Evolutionary conservation across 2,797 vertebrate genomes (phyloP).

Genomic region (Melanotaenia parkinsoni): DNA sequence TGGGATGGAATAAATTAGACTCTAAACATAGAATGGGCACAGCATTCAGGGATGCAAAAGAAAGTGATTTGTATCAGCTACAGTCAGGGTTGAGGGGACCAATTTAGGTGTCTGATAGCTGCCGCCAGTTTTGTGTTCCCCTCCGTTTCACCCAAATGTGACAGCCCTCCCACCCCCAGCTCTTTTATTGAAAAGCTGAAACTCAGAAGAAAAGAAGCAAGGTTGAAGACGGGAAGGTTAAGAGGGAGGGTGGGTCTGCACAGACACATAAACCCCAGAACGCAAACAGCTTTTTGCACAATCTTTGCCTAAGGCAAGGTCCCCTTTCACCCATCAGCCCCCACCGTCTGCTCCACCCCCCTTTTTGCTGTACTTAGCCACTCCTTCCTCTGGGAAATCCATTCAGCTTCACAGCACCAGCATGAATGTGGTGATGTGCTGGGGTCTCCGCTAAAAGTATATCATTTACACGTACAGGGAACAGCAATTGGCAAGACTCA

Average conservation of each 20-base stretch:
- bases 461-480: slow-evolving; percentile 73
- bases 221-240: slow-evolving; percentile 32
- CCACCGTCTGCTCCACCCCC: slow-evolving; percentile 6
- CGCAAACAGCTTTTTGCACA: slow-evolving; percentile 56
- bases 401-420: slow-evolving; percentile 45
- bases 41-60: slow-evolving; percentile 22
- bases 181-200: slow-evolving; percentile 51
- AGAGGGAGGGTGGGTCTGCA: slow-evolving; percentile 36
- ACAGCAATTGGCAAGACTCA: slow-evolving; percentile 27
- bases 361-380: slow-evolving; percentile 54
- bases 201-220: slow-evolving; percentile 44
- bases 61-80: slow-evolving; percentile 51
- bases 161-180: slow-evolving; percentile 21
- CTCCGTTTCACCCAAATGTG: slow-evolving; percentile 58
- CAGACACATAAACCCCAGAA: slow-evolving; percentile 56
- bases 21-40: slow-evolving; percentile 21
- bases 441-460: slow-evolving; percentile 47
- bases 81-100: slow-evolving; percentile 39
- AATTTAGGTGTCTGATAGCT: slow-evolving; percentile 65
- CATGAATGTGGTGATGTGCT: slow-evolving; percentile 61
- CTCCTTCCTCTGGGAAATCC: slow-evolving; percentile 53
- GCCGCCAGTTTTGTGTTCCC: slow-evolving; percentile 46
- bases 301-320: slow-evolving; percentile 47
- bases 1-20: slow-evolving; percentile 16
- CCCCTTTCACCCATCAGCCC: slow-evolving; percentile 60